Base-by-base conservation (phyloP, 2,888 invertebrate genomes). In the Amblyjoppa fuscipennis region DNA sequence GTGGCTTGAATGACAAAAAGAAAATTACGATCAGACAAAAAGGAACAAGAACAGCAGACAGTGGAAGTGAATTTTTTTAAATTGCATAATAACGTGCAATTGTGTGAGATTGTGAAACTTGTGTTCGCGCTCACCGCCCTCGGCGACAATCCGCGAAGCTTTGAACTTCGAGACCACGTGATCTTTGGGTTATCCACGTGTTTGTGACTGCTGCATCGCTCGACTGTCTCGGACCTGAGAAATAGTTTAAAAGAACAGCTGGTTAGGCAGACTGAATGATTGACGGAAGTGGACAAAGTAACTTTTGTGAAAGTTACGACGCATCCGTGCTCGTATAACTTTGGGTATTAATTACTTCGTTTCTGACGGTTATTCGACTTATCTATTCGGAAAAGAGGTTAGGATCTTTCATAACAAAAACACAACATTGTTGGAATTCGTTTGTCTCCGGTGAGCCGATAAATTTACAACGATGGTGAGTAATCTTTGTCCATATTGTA, bases 391-490 rank as follows among this genome's bases (percentile, higher is more conserved):
- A 34, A 0, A 13, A 66, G 66, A 76, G 76, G 76, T 76, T 76
- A 66, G 51, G 51, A 34, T 28, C 34, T 64, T 61, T 61, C 59
- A 28, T 13, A 75, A 75, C 74, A 61, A 41, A 64, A 74, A 45
- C 61, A 74, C 0, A 11, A 66, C 5, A 38, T n/a, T 20, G 34
- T 34, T 16, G 16, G 13, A 28, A 13, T 61, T 61, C 13, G 13
- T 61, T 3, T 11, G 13, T 61, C 31, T 11, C 13, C 16, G 31
- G 20, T 3, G 3, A 9, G 25, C 28, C 61, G 28, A 61, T 11
- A 61, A 61, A 16, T 61, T 11, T 3, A 1, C 4, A 13, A 34
- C 77, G 61, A 78, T 85, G 84, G 84, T 85, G n/a, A 81, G 81
- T 68, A n/a, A 51, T 53, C 13, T 1, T 56, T 69, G 13, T 38